A percentile compares a stretch with the other conserved stretches of the same genome.
These are phyloP conservation scores for Manis crassicaudata DNA, from an alignment of 2,797 vertebrate genomes.

Conservation along the genomic window DNA sequence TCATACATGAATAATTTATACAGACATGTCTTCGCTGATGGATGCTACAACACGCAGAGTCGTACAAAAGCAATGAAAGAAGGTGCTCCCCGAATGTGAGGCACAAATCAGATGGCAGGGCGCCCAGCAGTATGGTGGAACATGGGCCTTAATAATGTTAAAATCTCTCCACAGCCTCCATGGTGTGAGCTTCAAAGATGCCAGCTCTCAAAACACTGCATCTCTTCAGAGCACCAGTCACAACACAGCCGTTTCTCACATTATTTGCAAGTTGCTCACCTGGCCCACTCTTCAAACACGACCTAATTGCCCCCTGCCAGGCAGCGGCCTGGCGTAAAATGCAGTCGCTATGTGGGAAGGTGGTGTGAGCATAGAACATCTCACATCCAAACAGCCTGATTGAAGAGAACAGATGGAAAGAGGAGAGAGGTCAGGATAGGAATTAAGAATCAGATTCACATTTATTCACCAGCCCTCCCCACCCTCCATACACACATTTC, in stretches of 20 bases:
- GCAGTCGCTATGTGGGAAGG: background rate
- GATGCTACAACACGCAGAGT: background rate
- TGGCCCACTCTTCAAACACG: conserved; percentile 24
- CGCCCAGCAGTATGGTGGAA: background rate
- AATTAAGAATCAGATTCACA: conserved; percentile 27
- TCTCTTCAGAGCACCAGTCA: background rate
- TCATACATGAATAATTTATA: background rate
- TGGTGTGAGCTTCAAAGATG: background rate
- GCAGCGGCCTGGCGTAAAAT: background rate
- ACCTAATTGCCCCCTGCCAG: conserved; percentile 41
- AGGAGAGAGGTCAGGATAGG: background rate
- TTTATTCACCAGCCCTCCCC: conserved; percentile 31
- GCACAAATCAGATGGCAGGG: background rate
- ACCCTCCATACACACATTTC: background rate
- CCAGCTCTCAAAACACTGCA: background rate
- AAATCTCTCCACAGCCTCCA: background rate
- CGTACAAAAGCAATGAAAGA: background rate
- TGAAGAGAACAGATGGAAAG: conserved; percentile 69
- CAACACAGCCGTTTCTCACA: conserved; percentile 10
- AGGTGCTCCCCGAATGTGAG: background rate
- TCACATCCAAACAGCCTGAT: background rate
- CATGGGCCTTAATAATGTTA: background rate
- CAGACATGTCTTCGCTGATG: background rate
- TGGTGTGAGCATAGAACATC: background rate
- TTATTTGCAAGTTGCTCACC: conserved; percentile 56